These are phyloP conservation scores for Drosophila parvula DNA, from an alignment of 1,140 invertebrate genomes.

Conservation along the genomic window DNA sequence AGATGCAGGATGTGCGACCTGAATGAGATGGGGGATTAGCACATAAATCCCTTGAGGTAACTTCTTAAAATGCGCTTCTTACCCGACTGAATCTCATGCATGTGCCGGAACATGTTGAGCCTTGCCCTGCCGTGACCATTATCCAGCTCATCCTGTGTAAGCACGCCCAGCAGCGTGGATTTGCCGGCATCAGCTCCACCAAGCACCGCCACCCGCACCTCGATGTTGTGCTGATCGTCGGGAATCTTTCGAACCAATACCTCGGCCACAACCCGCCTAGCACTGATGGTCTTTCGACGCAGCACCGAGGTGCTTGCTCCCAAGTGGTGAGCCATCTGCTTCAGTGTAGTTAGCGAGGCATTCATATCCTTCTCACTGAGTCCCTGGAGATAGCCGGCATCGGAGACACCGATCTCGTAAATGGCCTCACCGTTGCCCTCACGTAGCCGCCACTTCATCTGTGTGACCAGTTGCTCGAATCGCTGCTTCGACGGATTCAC, in stretches of 20 bases:
- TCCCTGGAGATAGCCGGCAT: slow-evolving; percentile 94
- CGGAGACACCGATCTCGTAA: slow-evolving; percentile 98
- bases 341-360: slow-evolving; percentile 91
- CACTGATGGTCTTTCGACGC: slow-evolving; percentile 84
- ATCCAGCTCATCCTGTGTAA: slow-evolving; percentile 97
- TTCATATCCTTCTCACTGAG: slow-evolving; percentile 91
- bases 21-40: not conserved
- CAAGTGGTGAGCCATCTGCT: slow-evolving; percentile 93
- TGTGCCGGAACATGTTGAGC: slow-evolving; percentile 97
- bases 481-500: slow-evolving; percentile 92
- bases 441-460: slow-evolving; percentile 95
- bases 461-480: slow-evolving; percentile 95
- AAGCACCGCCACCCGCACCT: slow-evolving; percentile 95
- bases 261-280: slow-evolving; percentile 89
- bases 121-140: slow-evolving; percentile 97
- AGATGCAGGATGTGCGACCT: slow-evolving; percentile 97
- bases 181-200: slow-evolving; percentile 97
- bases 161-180: slow-evolving; percentile 95
- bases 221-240: slow-evolving; percentile 95
- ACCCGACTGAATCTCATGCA: slow-evolving; percentile 96
- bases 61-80: not conserved
- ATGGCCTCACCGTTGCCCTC: slow-evolving; percentile 97
- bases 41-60: not conserved
- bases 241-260: slow-evolving; percentile 96
- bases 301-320: slow-evolving; percentile 91